Conservation (phyloP, 2,797 vertebrate genomes). For the Mus caroli region DNA sequence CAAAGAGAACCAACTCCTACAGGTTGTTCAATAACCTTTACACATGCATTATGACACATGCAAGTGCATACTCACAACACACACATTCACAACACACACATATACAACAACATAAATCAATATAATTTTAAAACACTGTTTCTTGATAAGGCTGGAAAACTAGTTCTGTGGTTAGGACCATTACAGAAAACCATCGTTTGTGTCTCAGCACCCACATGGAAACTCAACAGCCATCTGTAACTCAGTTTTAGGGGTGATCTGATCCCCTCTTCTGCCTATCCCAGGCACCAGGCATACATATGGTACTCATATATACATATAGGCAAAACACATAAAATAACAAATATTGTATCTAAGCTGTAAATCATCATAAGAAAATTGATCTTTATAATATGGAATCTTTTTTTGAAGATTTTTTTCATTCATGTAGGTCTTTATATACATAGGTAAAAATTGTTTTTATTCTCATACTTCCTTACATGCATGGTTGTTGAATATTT, state of each 20-base stretch:
- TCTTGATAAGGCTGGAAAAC: neutral
- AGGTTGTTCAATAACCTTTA: neutral
- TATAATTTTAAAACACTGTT: neutral
- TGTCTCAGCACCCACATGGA: neutral
- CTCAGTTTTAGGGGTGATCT: neutral
- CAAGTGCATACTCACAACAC: neutral
- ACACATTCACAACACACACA: neutral
- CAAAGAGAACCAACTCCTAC: neutral
- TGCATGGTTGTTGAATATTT: neutral
- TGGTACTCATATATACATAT: neutral
- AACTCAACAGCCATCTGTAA: neutral
- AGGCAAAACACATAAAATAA: neutral
- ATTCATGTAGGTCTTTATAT: neutral
- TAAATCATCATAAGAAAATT: slow-evolving; percentile 18
- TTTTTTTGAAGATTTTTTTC: neutral
- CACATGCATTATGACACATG: neutral
- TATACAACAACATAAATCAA: neutral
- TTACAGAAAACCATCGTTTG: neutral
- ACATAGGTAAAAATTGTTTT: neutral
- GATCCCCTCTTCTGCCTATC: neutral
- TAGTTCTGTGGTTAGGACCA: neutral
- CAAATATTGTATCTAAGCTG: neutral
- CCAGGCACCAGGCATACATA: neutral
- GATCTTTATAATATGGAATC: neutral
- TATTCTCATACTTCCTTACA: neutral